These are phyloP conservation scores for Atta texana DNA, from an alignment of 1,140 invertebrate species.

Conservation along the genomic window DNA sequence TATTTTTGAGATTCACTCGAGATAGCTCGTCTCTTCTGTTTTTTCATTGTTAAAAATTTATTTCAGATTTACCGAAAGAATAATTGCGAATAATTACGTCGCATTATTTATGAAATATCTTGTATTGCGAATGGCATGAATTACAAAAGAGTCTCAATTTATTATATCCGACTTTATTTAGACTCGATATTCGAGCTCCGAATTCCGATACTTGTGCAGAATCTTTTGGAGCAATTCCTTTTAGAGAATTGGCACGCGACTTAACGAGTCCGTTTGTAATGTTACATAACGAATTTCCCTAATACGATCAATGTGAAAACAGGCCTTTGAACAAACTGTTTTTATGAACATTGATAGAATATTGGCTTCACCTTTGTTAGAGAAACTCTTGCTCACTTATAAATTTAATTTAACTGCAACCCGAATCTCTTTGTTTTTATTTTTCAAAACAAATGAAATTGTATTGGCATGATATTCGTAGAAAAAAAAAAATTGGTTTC, in stretches of 20 bases:
- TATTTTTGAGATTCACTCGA: neutral
- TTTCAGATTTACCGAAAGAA: neutral
- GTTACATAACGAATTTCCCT: conserved; percentile 52
- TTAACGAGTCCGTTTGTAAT: conserved; percentile 12
- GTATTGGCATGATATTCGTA: neutral
- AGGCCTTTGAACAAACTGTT: conserved; percentile 3
- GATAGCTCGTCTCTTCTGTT: neutral
- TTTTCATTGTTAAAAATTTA: neutral
- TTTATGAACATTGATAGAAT: conserved; percentile 25
- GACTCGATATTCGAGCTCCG: conserved; percentile 24
- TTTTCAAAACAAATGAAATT: neutral
- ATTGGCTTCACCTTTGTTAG: conserved; percentile 10
- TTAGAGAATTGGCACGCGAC: conserved; percentile 34
- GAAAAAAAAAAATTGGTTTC: neutral
- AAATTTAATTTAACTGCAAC: conserved; percentile 37
- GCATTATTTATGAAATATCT: neutral
- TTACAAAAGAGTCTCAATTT: conserved; percentile 24
- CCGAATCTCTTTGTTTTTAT: neutral
- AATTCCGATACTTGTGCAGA: conserved; percentile 39
- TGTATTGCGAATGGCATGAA: neutral
- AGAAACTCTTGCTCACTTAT: neutral
- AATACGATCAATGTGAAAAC: conserved; percentile 39
- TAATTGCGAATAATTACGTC: neutral
- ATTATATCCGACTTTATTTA: conserved; percentile 47
- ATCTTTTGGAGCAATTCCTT: neutral